Conservation (phyloP, 2,888 invertebrate species). For the Tachina grossa region DNA sequence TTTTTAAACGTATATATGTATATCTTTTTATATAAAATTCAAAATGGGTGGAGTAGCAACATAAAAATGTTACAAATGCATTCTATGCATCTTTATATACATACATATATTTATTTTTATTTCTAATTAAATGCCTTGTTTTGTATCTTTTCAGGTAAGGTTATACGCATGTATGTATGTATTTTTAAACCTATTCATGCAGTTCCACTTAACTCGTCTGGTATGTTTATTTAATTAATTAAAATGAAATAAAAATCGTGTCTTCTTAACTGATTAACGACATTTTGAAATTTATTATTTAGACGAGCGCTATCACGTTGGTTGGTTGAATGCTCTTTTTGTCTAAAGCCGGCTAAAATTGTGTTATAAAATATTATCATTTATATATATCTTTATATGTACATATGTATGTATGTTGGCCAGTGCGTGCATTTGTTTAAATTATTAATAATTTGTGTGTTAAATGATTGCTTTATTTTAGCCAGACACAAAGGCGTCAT, state of each 20-base stretch:
- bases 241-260: not conserved
- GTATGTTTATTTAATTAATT: slow-evolving; percentile 30
- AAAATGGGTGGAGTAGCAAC: too few species aligned
- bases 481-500: slow-evolving; percentile 66
- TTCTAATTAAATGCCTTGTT: slow-evolving; percentile 3
- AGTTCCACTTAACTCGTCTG: not conserved
- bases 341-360: slow-evolving; percentile 34
- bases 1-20: too few species aligned
- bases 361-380: slow-evolving; percentile 39
- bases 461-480: slow-evolving; percentile 2
- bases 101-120: not conserved
- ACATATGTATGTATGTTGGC: not conserved
- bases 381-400: not conserved
- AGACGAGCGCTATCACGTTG: slow-evolving; percentile 30
- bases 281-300: slow-evolving; percentile 38
- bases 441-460: slow-evolving; percentile 51
- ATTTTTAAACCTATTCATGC: not conserved
- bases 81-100: not conserved
- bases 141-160: slow-evolving; percentile 57
- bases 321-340: slow-evolving; percentile 31
- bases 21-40: too few species aligned
- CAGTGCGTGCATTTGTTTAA: slow-evolving; percentile 30
- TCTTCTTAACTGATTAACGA: slow-evolving; percentile 20
- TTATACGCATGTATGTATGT: not conserved
- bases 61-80: not conserved